These are phyloP conservation scores for Drosophila carrolli DNA, from an alignment of 1,140 invertebrate genomes.

Conservation along the genomic window DNA sequence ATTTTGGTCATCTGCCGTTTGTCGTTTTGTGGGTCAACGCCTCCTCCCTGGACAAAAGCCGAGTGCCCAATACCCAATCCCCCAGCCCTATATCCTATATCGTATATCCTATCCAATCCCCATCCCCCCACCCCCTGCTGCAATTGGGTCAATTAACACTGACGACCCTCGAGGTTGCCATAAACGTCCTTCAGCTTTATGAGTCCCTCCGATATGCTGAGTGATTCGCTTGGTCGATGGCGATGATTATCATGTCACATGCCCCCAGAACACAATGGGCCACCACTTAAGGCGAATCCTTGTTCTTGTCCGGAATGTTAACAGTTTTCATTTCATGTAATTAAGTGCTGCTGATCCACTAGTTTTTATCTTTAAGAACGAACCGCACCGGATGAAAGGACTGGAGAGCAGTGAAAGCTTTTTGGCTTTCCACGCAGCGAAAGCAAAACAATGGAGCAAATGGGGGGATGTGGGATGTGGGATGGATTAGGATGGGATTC, in stretches of 20 bases:
- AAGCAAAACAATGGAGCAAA: conserved; percentile 48
- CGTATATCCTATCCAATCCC: neutral
- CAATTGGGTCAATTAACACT: conserved; percentile 78
- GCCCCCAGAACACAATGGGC: conserved; percentile 1
- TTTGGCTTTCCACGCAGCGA: conserved; percentile 44
- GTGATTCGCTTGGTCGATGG: conserved; percentile 6
- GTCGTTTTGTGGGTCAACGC: conserved; percentile 44
- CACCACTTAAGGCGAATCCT: conserved; percentile 1
- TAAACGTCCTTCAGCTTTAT: conserved; percentile 38
- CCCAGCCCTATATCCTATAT: neutral
- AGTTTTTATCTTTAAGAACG: conserved; percentile 69
- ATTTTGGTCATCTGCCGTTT: conserved; percentile 39
- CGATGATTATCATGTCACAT: conserved; percentile 78
- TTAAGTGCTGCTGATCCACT: conserved; percentile 81
- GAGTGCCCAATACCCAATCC: neutral
- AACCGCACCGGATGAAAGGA: conserved; percentile 12
- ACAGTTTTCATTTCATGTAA: conserved; percentile 82
- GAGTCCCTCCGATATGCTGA: conserved; percentile 32
- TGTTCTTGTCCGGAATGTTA: conserved; percentile 54
- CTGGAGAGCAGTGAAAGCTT: conserved; percentile 59
- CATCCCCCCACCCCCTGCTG: neutral
- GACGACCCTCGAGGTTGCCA: conserved; percentile 22
- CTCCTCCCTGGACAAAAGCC: conserved; percentile 14
- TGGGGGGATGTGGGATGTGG: conserved; percentile 2
- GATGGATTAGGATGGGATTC: conserved; percentile 5